Evolutionary conservation across 2,113 vertebrate species (phyloP), one percentile per base, ranked within the genome.

Genomic region (Pungitius pungitius): DNA sequence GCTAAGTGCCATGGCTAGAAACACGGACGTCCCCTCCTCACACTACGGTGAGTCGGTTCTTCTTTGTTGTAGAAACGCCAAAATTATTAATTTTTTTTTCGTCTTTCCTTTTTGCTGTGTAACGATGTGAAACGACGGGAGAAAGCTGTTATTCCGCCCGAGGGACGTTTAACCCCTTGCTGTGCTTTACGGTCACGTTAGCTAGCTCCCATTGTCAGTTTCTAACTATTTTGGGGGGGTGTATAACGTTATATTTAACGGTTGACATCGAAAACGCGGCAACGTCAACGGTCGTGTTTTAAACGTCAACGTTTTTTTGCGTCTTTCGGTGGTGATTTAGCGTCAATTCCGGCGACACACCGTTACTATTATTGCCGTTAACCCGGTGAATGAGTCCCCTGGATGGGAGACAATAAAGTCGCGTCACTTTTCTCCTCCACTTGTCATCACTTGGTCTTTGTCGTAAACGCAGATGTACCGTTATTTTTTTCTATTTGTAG

Each of bases 1-100:
- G 54, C 80, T 6, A 70, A 83, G 87, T 90, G 90, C 90, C 89
- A 93, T 93, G 93, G 90, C 93, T 87, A 90, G 89, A 82, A 91
- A 89, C 80, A 92, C 90, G 85, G 89, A 91, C 87, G 73, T 82
- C 69, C 90, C 92, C 56, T 77, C 91, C 69, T 80, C 90, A 51
- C 90, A 92, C 82, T 93, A 93, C 68, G 93, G 93, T 93, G 89
- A 93, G 92, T 24, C 70, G 67, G 57, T 30, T 68, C 65, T 78
- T 83, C 83, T 90, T 91, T 91, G 87, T 88, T 89, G 62, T 73
- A 22, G 5, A 2, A 77, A 79, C 66, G 81, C 67, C 61, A 76
- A 75, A 62, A 65, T 84, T n/a, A n/a, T n/a, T n/a, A n/a, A 37
- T 82, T 7, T 26, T 13, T 73, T 82, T 43, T n/a, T n/a, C n/a